A percentile compares a stretch with the other conserved stretches of the same genome.
These are phyloP conservation scores for Chouioia cunea DNA, from an alignment of 2,888 invertebrate genomes.

Conservation along the genomic window DNA sequence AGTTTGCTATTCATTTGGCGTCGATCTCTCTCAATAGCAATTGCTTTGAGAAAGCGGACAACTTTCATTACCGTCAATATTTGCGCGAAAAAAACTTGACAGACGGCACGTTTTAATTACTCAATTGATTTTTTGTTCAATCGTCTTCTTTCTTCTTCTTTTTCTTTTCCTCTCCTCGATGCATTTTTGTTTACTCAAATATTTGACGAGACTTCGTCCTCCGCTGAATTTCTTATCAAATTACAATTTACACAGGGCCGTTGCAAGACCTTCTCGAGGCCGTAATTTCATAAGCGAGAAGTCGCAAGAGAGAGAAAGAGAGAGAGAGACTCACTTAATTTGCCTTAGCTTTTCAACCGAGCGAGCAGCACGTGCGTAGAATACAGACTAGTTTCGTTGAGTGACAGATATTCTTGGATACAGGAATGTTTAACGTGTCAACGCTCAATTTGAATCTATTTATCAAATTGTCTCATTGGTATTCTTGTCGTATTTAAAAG, in stretches of 20 bases:
- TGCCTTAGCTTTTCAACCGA: conserved; percentile 32
- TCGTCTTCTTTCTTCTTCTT: no score
- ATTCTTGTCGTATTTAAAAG: conserved; percentile 1
- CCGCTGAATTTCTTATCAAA: conserved; percentile 38
- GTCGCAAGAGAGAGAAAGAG: conserved; percentile 21
- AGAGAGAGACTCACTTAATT: conserved; percentile 39
- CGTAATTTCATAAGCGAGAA: conserved; percentile 43
- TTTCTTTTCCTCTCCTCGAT: neutral
- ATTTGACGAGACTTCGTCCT: conserved; percentile 36
- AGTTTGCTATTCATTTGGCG: no score
- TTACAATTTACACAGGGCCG: conserved; percentile 40
- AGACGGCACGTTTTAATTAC: conserved; percentile 38
- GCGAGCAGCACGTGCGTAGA: conserved; percentile 33
- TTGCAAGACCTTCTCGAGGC: neutral
- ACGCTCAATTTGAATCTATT: neutral
- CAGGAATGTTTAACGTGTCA: conserved; percentile 25
- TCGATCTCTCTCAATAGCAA: no score
- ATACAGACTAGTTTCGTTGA: conserved; percentile 4
- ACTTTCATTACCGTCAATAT: conserved; percentile 38
- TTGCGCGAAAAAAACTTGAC: conserved; percentile 28
- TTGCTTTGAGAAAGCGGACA: neutral
- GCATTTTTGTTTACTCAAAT: conserved; percentile 40
- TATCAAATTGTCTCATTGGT: conserved; percentile 8
- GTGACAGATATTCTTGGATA: neutral
- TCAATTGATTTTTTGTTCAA: conserved; percentile 29